Evolutionary conservation across 2,113 vertebrate species (phyloP).

Genomic region (Pollachius pollachius): DNA sequence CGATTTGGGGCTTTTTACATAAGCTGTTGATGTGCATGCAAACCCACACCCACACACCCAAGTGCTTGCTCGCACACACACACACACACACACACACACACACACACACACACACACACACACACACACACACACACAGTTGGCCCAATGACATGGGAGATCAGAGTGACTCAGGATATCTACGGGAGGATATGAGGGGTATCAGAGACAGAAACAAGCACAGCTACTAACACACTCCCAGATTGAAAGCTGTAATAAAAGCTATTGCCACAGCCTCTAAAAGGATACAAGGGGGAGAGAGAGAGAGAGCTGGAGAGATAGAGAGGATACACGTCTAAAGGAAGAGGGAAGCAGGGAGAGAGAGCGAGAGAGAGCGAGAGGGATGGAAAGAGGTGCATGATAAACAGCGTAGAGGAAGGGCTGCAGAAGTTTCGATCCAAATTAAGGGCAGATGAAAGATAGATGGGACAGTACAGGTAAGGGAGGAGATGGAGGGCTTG

Average conservation of each 20-base stretch:
- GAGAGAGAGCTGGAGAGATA: constrained; percentile 6
- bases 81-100: not conserved
- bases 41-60: constrained; percentile 18
- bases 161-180: constrained; percentile 56
- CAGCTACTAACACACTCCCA: not conserved
- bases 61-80: not conserved
- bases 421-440: too few species aligned
- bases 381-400: constrained; percentile 29
- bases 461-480: not conserved
- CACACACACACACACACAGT: not conserved
- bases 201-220: constrained; percentile 35
- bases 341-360: not conserved
- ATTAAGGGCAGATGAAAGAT: constrained; percentile 12
- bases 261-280: not conserved
- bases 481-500: not conserved
- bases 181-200: constrained; percentile 51
- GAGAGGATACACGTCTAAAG: not conserved
- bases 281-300: not conserved
- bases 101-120: constrained; percentile 16
- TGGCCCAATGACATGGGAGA: constrained; percentile 50
- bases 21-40: constrained; percentile 26
- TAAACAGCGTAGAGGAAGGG: too few species aligned
- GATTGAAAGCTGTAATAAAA: not conserved
- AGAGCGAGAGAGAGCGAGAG: constrained; percentile 11
- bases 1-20: constrained; percentile 49